These are phyloP conservation scores for Chrysogorgia sp. DNA, from an alignment of 92 coral and sea anemone genomes.

Conservation along the genomic window DNA sequence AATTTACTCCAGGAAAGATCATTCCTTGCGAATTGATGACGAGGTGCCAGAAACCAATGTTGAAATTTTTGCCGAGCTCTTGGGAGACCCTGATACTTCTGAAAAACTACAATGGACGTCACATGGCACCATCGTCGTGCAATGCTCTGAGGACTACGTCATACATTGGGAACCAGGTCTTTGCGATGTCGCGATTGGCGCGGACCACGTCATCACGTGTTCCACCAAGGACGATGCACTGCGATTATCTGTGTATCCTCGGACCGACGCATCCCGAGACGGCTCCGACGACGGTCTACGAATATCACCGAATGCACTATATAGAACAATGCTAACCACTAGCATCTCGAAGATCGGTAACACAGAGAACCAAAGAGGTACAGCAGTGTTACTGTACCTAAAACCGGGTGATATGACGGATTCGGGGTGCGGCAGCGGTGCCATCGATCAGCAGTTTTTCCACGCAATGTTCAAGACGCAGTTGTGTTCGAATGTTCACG, in stretches of 20 bases:
- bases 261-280: background rate
- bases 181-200: constrained; percentile 7
- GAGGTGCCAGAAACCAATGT: background rate
- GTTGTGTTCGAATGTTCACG: background rate
- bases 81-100: background rate
- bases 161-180: constrained; percentile 44
- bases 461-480: constrained; percentile 10
- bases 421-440: background rate
- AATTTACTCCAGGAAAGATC: background rate
- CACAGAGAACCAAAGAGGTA: background rate
- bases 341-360: background rate
- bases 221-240: background rate
- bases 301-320: background rate
- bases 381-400: constrained; percentile 3
- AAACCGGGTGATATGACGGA: background rate
- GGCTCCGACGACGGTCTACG: background rate
- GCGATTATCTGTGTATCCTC: constrained; percentile 26
- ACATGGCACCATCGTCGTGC: background rate
- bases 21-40: background rate
- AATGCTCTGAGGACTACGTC: constrained; percentile 2
- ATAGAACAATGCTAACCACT: background rate
- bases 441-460: constrained; percentile 26
- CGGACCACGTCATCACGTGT: constrained; percentile 12
- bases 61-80: constrained; percentile 35
- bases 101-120: background rate